Percentiles rank a stretch among this genome's conserved stretches.
Conservation (phyloP, 2,113 vertebrate species). For the Cyanocitta stelleri region DNA sequence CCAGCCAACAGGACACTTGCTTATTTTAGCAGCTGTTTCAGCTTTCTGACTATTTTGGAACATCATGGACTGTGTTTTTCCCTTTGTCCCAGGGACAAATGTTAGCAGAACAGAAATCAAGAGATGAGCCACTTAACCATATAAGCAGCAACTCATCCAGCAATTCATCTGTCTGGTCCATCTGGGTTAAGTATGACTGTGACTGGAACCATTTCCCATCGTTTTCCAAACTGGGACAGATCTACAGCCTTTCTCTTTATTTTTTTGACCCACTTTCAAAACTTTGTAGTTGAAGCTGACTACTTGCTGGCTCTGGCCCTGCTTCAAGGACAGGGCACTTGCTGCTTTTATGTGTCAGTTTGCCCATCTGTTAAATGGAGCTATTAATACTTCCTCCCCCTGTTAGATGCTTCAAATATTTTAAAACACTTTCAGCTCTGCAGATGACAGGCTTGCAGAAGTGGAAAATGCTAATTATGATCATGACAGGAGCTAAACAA, state of each 20-base stretch:
- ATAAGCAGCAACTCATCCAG: not conserved
- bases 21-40: constrained; percentile 65
- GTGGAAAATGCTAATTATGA: constrained; percentile 48
- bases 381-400: constrained; percentile 36
- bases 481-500: constrained; percentile 3
- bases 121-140: constrained; percentile 3
- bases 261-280: constrained; percentile 23
- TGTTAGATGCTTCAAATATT: constrained; percentile 20
- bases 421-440: constrained; percentile 25
- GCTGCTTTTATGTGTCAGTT: constrained; percentile 22
- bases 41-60: constrained; percentile 41
- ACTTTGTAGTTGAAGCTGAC: not conserved
- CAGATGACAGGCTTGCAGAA: constrained; percentile 32
- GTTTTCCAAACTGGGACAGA: not conserved
- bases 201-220: not conserved
- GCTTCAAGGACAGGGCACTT: constrained; percentile 48
- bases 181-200: not conserved
- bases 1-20: constrained; percentile 35
- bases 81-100: constrained; percentile 30
- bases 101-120: not conserved
- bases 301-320: constrained; percentile 1
- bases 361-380: constrained; percentile 41
- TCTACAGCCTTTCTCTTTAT: not conserved
- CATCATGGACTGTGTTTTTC: constrained; percentile 9
- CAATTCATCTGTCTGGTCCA: not conserved